A percentile compares a stretch with the other conserved stretches of the same genome.
Evolutionary conservation across 2,888 invertebrate species (phyloP).

Genomic region (Netelia virgata): DNA sequence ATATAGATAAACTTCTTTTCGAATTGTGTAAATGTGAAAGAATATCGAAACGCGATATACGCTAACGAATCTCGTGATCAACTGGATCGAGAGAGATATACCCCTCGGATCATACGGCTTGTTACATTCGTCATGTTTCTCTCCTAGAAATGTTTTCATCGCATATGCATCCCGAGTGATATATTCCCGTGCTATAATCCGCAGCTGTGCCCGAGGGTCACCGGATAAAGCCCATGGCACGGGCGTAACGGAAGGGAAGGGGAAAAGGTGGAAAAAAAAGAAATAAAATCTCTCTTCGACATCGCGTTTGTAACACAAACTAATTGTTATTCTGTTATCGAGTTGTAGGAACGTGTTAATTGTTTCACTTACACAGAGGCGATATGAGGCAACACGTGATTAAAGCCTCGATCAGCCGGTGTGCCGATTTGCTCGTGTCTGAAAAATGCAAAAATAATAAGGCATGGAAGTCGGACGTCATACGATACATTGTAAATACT

Average conservation of each 20-base stretch:
- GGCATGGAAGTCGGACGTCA: background rate
- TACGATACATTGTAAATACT: background rate
- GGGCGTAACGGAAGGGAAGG: background rate
- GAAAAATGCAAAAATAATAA: constrained; percentile 59
- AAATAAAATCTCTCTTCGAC: constrained; percentile 10
- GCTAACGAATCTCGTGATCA: constrained; percentile 44
- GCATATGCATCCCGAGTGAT: constrained; percentile 70
- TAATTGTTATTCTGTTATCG: constrained; percentile 32
- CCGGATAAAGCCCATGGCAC: constrained; percentile 44
- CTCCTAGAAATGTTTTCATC: constrained; percentile 75
- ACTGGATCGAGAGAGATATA: constrained; percentile 36
- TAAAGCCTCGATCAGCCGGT: constrained; percentile 82
- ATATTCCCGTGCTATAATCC: constrained; percentile 76
- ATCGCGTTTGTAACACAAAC: constrained; percentile 48
- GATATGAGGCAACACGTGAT: constrained; percentile 82
- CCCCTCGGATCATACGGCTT: background rate
- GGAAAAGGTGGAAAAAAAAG: background rate
- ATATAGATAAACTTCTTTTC: background rate
- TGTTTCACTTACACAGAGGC: constrained; percentile 79
- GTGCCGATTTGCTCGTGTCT: constrained; percentile 81
- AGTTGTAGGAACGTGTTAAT: constrained; percentile 14
- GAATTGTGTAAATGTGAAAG: background rate
- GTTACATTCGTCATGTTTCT: constrained; percentile 25
- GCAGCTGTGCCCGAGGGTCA: constrained; percentile 77
- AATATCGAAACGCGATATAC: constrained; percentile 9